Base-by-base conservation (phyloP, 2,113 vertebrate genomes). In the Cebus imitator region DNA sequence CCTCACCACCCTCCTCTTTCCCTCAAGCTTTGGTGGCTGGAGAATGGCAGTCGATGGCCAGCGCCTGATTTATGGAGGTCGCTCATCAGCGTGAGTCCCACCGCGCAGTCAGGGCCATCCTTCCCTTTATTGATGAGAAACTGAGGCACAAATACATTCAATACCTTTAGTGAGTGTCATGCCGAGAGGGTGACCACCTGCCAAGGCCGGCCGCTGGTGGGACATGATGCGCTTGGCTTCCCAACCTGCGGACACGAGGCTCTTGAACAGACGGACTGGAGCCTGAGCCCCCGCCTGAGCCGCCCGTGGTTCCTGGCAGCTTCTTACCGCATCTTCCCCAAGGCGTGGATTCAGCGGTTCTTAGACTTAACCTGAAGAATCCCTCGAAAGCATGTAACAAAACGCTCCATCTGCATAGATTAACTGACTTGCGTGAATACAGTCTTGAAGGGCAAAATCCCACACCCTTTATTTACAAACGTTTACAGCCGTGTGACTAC, bases 61-160 rank as follows among this genome's bases (percentile, higher is more conserved):
- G 48, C 2, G 12, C 50, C 61, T 55, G 32, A 13, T 81, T 5
- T 70, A 4, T 3, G 6, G 55, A 8, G 16, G 14, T 48, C 8
- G 0, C 9, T 50, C 5, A 6, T 11, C 30, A 18, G 57, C 0
- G 27, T 11, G 20, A 52, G 7, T 11, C 18, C 32, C 12, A 0
- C 27, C 16, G 20, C 4, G 9, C 10, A 16, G 45, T 25, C 7
- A 3, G 57, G 30, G 25, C 12, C 43, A 5, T 3, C 68, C 11
- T 73, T 32, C 48, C n/a, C 20, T 37, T 86, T 9, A 7, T 23
- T 14, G 32, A 57, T 20, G 75, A 55, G 64, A 48, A 72, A n/a
- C 40, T 9, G 5, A 61, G 76, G 8, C 32, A 27, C 12, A 32
- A 6, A 58, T 13, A 14, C 30, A 73, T 16, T 20, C 37, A 43